phyloP scores from a whole-genome alignment of 2,888 invertebrate species.

The Carterocephalus palaemon region DNA sequence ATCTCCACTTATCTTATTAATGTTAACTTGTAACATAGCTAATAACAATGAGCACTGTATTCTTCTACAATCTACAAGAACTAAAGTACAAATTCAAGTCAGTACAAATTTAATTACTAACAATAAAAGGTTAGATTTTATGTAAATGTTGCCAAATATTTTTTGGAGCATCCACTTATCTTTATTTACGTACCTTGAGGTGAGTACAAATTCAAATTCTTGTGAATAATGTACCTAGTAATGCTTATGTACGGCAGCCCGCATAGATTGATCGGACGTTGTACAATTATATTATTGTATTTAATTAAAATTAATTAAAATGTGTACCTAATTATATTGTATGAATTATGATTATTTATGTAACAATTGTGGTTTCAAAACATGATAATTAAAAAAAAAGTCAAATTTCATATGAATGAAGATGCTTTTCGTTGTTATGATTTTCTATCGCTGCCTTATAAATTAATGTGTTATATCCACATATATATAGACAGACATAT shows the following conservation, averaged over 20 bases:
- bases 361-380: conserved; percentile 7
- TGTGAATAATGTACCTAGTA: conserved; percentile 33
- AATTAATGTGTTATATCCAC: no score
- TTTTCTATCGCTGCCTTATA: no score
- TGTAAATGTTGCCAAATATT: conserved; percentile 76
- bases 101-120: conserved; percentile 77
- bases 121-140: conserved; percentile 57
- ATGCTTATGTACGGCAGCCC: conserved; percentile 38
- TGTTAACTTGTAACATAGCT: conserved; percentile 32
- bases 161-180: conserved; percentile 63
- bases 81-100: conserved; percentile 79
- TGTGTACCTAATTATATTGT: conserved; percentile 19
- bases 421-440: no score
- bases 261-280: conserved; percentile 31
- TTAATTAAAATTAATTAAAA: conserved; percentile 9
- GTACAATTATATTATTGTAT: conserved; percentile 20
- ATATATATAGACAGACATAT: no score
- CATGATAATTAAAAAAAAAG: no score
- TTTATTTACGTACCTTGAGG: conserved; percentile 62
- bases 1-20: conserved; percentile 38
- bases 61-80: conserved; percentile 53
- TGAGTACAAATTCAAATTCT: conserved; percentile 65
- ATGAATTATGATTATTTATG: neutral
- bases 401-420: no score
- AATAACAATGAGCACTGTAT: conserved; percentile 64